phyloP scores from a whole-genome alignment of 1,140 invertebrate species.

The Bombus picipes region DNA sequence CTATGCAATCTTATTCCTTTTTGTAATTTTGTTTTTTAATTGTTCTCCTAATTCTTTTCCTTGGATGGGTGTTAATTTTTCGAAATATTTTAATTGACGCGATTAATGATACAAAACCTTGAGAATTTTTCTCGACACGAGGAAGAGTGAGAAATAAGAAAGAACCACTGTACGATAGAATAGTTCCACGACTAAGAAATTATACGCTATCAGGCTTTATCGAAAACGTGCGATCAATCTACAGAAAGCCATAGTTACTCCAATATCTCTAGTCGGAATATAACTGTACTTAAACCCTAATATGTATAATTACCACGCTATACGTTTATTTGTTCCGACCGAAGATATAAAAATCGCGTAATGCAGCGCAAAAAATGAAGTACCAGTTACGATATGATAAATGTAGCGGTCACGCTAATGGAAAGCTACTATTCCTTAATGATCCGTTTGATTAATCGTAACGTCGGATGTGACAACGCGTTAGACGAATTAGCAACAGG shows the following conservation, averaged over 20 bases:
- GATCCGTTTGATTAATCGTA: constrained; percentile 15
- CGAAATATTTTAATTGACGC: no score
- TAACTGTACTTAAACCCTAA: not conserved
- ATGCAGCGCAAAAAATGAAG: not conserved
- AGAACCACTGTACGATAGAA: not conserved
- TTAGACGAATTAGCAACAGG: not conserved
- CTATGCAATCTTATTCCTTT: no score
- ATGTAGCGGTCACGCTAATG: not conserved
- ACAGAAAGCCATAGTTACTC: not conserved
- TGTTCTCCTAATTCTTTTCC: no score
- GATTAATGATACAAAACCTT: no score
- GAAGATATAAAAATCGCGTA: not conserved
- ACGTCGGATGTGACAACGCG: not conserved
- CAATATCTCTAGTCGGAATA: not conserved
- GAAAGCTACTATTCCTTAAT: constrained; percentile 16
- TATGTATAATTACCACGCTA: not conserved
- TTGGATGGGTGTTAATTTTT: no score
- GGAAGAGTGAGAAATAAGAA: not conserved
- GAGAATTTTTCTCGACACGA: not conserved
- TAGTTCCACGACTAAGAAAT: not conserved
- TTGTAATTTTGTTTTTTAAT: no score
- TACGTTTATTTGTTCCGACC: not conserved
- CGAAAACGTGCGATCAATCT: not conserved
- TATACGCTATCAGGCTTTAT: not conserved
- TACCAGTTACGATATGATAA: constrained; percentile 3